Conservation (phyloP, 2,797 vertebrate species). For the Nasua narica region DNA sequence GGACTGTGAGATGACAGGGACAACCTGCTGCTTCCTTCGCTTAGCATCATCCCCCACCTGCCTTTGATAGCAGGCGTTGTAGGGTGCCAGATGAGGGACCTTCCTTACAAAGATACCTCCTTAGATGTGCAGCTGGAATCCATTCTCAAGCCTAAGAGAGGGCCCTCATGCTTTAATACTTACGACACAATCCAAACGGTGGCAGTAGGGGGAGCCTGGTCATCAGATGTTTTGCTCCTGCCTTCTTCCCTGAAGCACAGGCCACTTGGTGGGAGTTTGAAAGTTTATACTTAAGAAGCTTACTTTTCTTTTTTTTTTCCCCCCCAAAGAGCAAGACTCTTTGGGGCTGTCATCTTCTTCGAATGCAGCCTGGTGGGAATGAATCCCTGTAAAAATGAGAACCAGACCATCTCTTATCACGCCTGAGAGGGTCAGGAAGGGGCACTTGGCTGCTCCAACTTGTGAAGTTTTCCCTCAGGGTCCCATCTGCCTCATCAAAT, state of each 20-base stretch:
- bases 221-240: neutral
- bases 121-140: neutral
- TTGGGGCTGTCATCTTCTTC: slow-evolving; percentile 6
- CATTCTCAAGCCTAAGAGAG: neutral
- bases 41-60: slow-evolving; percentile 12
- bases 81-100: neutral
- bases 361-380: slow-evolving; percentile 48
- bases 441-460: neutral
- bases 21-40: neutral
- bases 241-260: slow-evolving; percentile 19
- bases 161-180: neutral
- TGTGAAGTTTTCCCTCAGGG: slow-evolving; percentile 39
- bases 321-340: slow-evolving; percentile 23
- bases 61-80: neutral
- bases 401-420: neutral
- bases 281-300: slow-evolving; percentile 51
- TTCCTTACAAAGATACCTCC: neutral
- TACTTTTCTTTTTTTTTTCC: neutral
- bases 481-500: slow-evolving; percentile 66
- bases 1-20: neutral
- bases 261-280: slow-evolving; percentile 28
- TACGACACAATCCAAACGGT: neutral
- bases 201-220: neutral
- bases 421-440: slow-evolving; percentile 48
- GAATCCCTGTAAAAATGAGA: slow-evolving; percentile 43